Evolutionary conservation across 2,888 invertebrate genomes (phyloP).

Genomic region (Drosophila pegasa): DNA sequence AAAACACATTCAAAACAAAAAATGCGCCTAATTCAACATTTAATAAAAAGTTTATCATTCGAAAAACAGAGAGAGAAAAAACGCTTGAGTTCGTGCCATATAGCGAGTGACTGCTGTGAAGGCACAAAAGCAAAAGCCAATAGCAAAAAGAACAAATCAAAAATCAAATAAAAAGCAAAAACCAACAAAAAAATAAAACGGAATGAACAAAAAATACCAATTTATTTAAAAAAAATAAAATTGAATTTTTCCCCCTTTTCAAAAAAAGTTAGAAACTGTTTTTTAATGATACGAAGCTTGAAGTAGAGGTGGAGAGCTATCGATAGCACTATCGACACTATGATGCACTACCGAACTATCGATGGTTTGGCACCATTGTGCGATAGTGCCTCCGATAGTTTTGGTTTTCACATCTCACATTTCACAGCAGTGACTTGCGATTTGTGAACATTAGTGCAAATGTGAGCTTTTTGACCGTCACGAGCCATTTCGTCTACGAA

Average conservation of each 20-base stretch:
- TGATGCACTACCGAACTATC: no score
- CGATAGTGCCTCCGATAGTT: no score
- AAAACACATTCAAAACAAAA: conserved; percentile 11
- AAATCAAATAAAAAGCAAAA: conserved; percentile 25
- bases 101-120: conserved; percentile 29
- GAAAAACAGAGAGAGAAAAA: background rate
- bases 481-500: no score
- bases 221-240: conserved; percentile 70
- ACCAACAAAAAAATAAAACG: conserved; percentile 16
- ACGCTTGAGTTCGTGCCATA: conserved; percentile 17
- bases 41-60: conserved; percentile 12
- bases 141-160: conserved; percentile 32
- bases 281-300: background rate
- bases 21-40: conserved; percentile 32
- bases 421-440: no score
- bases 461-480: no score
- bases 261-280: conserved; percentile 2
- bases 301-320: no score
- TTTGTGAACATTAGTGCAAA: no score
- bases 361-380: no score
- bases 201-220: conserved; percentile 37
- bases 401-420: no score
- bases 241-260: conserved; percentile 71
- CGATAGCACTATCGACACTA: no score
- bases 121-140: conserved; percentile 8